Base-by-base conservation (phyloP, 2,888 invertebrate species). In the Eudemis profundana region DNA sequence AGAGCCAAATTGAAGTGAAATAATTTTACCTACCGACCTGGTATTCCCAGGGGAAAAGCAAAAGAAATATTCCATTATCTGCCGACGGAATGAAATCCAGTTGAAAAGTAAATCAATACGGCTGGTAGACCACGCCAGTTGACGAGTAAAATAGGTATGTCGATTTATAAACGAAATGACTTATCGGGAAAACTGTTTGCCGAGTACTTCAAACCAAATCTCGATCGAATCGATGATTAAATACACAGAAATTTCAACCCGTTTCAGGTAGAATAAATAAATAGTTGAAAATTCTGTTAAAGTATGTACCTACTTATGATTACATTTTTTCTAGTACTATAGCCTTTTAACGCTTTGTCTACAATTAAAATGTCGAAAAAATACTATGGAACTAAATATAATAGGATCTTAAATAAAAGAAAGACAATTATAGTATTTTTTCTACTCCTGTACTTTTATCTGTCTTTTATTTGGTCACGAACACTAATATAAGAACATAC, bases 151-250 rank as follows among this genome's bases (percentile, higher is more conserved):
- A 82, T 81, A 57, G 57, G 42, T 51, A 40, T 29, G 59, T 65
- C 59, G 38, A 73, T n/a, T n/a, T n/a, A n/a, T 72, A 74, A 78
- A 70, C 77, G 75, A 76, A 80, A 81, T 82, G 75, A 81, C 77
- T 82, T 83, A 78, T 80, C 78, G 79, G 76, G 42, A 51, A 61
- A 69, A 82, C 78, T 79, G 78, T 83, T 82, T 83, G 76, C 77
- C 68, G 68, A 82, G 70, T 78, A 73, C 80, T 82, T 74, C 70
- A 77, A 75, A 78, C 76, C 75, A 72, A 78, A 82, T 80, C 74
- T 70, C 70, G n/a, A n/a, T 61, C 70, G 67, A 66, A 67, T 62
- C 57, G 67, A 42, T 46, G 46, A 7, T 54, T 56, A 46, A 68
- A 68, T 68, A 61, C 57, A 33, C 5, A n/a, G n/a, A n/a, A n/a